A percentile compares a stretch with the other conserved stretches of the same genome.
These are phyloP conservation scores for Pristionchus japonicus DNA, from an alignment of 2,888 invertebrate genomes.

Conservation along the genomic window DNA sequence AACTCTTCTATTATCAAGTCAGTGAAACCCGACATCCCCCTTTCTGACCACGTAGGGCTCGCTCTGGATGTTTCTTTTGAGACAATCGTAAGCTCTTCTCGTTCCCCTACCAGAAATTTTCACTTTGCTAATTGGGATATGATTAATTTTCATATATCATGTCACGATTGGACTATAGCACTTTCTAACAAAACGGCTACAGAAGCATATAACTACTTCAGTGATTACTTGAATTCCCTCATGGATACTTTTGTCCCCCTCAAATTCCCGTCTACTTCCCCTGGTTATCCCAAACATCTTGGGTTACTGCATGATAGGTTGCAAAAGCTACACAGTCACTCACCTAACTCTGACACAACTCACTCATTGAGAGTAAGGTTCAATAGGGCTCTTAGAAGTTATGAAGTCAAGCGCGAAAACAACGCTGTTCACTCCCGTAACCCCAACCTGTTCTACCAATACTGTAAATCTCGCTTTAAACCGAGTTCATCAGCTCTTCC, in stretches of 20 bases:
- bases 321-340: neutral
- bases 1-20: neutral
- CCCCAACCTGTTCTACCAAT: too few relatives aligned
- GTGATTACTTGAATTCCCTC: neutral
- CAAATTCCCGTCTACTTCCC: neutral
- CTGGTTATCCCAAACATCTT: neutral
- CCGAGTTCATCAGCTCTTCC: too few relatives aligned
- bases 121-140: neutral
- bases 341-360: neutral
- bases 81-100: neutral
- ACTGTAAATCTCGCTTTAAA: too few relatives aligned
- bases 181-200: neutral
- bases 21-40: neutral
- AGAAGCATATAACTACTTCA: neutral
- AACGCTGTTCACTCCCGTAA: too few relatives aligned
- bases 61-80: neutral
- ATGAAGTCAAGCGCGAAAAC: too few relatives aligned
- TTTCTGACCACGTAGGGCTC: neutral
- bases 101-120: too few relatives aligned
- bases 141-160: neutral
- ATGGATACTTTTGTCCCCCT: neutral
- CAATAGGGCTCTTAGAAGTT: neutral
- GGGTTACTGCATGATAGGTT: neutral
- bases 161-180: neutral
- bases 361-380: neutral